Base-by-base conservation (phyloP, 2,888 invertebrate species). In the Plagodis pulveraria region DNA sequence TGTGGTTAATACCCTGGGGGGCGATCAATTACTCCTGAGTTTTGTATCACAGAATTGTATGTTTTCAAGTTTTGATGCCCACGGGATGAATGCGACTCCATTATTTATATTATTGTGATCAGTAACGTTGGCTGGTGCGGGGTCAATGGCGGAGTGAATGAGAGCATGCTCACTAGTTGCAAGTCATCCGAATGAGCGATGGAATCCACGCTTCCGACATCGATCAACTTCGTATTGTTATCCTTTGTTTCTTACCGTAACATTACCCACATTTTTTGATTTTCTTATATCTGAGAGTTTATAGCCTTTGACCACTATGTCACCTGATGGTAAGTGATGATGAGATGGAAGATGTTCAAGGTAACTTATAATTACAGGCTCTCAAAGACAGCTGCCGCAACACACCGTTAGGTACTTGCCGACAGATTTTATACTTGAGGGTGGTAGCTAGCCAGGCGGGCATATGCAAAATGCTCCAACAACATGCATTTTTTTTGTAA, bases 81-180 rank as follows among this genome's bases (percentile, higher is more conserved):
- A 73, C 72, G 86, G 86, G 88, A 87, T 81, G 83, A 83, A 83
- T 83, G 84, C 83, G 76, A 80, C 75, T 81, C 80, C 80, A 83
- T 87, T 87, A 89, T 88, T 88, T 86, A 83, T 85, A 84, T 86
- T 88, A 84, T 87, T 86, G 84, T 83, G 87, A 88, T 86, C 81
- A 69, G 75, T 78, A 74, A 75, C 72, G 77, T 73, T 74, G 78
- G 76, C 72, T 81, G 82, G 79, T 78, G 80, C 78, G 84, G 81
- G 91, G 91, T 90, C 90, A 90, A 87, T 86, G 76, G 84, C 76
- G 89, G 83, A 89, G 91, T 91, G 90, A 89, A 89, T 89, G 88
- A 91, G 89, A 89, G 81, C 85, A 88, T 84, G 82, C 84, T 79
- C 80, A 78, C 79, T 80, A 82, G 76, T 77, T 88, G 91, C 91